These are phyloP conservation scores for Pollenia amentaria DNA, from an alignment of 2,888 invertebrate genomes.

Conservation along the genomic window DNA sequence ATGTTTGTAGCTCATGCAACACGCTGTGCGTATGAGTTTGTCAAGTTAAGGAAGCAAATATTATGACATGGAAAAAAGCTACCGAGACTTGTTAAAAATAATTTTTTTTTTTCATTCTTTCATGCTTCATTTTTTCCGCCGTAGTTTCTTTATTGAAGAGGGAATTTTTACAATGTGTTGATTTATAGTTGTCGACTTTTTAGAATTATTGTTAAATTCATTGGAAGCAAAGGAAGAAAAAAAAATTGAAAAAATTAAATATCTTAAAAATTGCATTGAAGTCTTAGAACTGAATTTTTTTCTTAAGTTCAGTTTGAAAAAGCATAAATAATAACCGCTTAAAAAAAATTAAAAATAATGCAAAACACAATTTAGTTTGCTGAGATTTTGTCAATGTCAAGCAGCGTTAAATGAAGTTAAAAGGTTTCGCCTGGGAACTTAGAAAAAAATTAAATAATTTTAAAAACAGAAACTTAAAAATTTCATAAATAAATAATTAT, in stretches of 20 bases:
- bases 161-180: constrained; percentile 73
- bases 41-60: constrained; percentile 63
- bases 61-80: constrained; percentile 65
- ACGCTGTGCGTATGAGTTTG: constrained; percentile 54
- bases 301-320: constrained; percentile 5
- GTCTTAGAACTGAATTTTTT: constrained; percentile 60
- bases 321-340: constrained; percentile 37
- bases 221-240: constrained; percentile 69
- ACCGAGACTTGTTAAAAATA: constrained; percentile 62
- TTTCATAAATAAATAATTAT: too few species aligned
- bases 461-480: not conserved
- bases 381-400: constrained; percentile 4
- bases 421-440: constrained; percentile 47
- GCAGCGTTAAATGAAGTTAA: not conserved
- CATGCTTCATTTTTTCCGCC: constrained; percentile 7
- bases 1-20: constrained; percentile 4
- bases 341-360: constrained; percentile 8
- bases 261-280: constrained; percentile 48
- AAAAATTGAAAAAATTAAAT: constrained; percentile 4
- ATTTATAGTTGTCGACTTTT: constrained; percentile 77
- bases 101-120: constrained; percentile 48
- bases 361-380: not conserved
- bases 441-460: not conserved
- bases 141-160: constrained; percentile 33
- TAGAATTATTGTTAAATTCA: constrained; percentile 78